phyloP scores from a whole-genome alignment of 2,113 vertebrate species.

The Ailuropoda melanoleuca region DNA sequence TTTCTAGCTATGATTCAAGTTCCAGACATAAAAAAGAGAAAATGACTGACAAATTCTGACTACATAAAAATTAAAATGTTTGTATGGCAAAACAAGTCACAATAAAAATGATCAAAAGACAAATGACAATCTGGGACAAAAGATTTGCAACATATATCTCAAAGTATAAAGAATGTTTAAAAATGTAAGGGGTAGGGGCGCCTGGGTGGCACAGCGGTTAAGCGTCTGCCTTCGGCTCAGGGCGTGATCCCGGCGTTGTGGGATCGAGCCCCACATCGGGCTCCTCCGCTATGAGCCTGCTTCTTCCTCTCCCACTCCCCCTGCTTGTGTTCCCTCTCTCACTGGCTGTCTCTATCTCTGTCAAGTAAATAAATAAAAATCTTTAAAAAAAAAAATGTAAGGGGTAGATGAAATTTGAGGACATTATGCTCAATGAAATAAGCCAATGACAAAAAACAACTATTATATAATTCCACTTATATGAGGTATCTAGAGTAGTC shows the following conservation, averaged over 20 bases:
- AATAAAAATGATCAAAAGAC: neutral
- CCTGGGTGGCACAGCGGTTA: too few species aligned
- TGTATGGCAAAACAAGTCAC: neutral
- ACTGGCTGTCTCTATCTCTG: too few species aligned
- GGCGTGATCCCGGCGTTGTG: too few species aligned
- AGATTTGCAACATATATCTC: neutral
- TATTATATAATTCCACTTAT: neutral
- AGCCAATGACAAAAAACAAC: neutral
- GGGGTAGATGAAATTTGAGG: neutral
- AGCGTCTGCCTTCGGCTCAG: too few species aligned
- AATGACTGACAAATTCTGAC: neutral
- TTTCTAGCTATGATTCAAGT: neutral
- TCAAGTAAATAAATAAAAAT: too few species aligned
- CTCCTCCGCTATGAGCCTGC: too few species aligned
- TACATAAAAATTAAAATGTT: neutral
- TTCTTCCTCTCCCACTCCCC: too few species aligned
- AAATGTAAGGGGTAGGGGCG: neutral
- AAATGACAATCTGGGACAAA: neutral
- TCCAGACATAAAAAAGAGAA: neutral
- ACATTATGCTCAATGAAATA: neutral
- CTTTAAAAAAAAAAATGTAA: neutral
- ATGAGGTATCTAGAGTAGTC: neutral
- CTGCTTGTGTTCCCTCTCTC: too few species aligned
- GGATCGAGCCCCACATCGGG: too few species aligned
- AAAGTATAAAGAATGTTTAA: conserved; percentile 15